phyloP scores from a whole-genome alignment of 2,797 vertebrate genomes.

The Tinamus major region DNA sequence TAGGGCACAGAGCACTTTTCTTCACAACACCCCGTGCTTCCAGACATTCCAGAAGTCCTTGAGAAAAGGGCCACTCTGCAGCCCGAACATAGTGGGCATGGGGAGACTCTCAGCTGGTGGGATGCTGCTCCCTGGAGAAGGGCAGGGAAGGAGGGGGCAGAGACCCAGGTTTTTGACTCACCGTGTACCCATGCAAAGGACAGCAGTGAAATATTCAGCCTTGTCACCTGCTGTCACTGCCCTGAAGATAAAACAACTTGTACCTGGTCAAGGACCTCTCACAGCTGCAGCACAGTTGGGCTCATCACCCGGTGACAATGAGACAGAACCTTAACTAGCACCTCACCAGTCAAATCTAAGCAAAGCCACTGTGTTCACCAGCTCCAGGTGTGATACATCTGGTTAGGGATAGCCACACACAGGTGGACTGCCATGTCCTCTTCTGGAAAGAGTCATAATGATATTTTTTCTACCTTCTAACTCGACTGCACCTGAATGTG shows the following conservation, averaged over 20 bases:
- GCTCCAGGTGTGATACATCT: background rate
- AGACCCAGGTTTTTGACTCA: background rate
- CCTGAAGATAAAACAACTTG: background rate
- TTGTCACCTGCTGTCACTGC: background rate
- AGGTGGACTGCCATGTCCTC: background rate
- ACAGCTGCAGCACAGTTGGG: background rate
- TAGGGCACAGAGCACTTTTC: background rate
- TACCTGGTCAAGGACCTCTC: background rate
- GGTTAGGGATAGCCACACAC: background rate
- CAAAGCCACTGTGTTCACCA: background rate
- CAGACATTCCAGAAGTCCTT: background rate
- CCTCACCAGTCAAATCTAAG: background rate
- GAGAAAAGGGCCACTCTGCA: accelerated
- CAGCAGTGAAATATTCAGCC: background rate
- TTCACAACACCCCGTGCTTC: background rate
- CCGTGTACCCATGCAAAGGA: background rate
- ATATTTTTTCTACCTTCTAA: background rate
- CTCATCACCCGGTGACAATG: background rate
- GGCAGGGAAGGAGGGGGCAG: background rate
- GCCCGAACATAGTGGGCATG: accelerated
- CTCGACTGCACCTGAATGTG: background rate
- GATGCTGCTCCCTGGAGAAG: accelerated
- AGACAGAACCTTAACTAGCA: background rate
- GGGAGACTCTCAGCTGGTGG: background rate
- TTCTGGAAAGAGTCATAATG: background rate